Base-by-base conservation (phyloP, 1,140 invertebrate genomes). In the Rhopalosiphum maidis region DNA sequence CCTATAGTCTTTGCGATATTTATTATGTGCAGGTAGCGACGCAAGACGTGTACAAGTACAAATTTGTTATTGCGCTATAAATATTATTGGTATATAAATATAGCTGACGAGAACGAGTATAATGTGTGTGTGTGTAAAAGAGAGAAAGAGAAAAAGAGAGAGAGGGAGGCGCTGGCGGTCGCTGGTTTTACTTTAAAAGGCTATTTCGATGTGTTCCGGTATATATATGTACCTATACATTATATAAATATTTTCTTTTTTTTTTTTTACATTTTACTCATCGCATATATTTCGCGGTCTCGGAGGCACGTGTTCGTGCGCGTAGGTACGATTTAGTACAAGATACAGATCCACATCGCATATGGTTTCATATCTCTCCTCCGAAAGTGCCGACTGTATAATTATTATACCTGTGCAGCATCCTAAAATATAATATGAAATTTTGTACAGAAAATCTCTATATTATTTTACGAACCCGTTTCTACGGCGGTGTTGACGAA, bases 181-280 rank as follows among this genome's bases (percentile, higher is more conserved):
- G 46, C 77, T 46, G 68, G 91, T 82, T 54, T 92, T 83, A 92
- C 91, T 92, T 92, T 83, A 92, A 91, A 92, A 83, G 91, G 91
- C 68, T 21, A 92, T 92, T 92, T 92, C 46, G 21, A 82, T 48
- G 55, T 60, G 91, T 85, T 82, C 91, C 91, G 91, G 91, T 92
- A 92, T 91, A 48, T n/a, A 89, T 89, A 54, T 85, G 25, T 77
- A 77, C n/a, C 25, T 77, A 60, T 60, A 83, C 21, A 83, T 41
- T 41, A 83, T 83, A 83, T 85, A 85, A 41, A 85, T 85, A 85
- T 85, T 48, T 88, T 86, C 43, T 86, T 30, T 51, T 83, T 83
- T 83, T 83, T 82, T 87, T 88, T 46, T 88, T 88, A 88, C 30
- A 35, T 77, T 77, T 21, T 77, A n/a, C 30, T n/a, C 60, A 35